Conservation (phyloP, 1,140 invertebrate species). For the Harlomillsia oculata region DNA sequence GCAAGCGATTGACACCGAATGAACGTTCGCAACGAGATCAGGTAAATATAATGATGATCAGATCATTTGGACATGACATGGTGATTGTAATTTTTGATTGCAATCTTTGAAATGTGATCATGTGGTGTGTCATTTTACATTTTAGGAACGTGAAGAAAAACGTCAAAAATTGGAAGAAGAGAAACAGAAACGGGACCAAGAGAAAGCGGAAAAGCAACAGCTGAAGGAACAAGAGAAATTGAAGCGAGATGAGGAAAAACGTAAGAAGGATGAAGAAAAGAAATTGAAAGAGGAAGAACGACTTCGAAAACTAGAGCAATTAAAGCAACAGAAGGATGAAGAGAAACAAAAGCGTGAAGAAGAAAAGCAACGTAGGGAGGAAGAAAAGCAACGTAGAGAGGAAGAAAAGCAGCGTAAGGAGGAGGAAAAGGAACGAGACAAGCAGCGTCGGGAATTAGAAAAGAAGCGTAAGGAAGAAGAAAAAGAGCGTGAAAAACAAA, state of each 20-base stretch:
- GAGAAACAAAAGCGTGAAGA: constrained; percentile 16
- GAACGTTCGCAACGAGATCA: constrained; percentile 17
- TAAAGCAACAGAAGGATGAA: neutral
- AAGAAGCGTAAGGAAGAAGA: neutral
- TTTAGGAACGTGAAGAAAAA: constrained; percentile 27
- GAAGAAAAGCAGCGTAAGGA: constrained; percentile 14
- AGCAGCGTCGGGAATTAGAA: neutral
- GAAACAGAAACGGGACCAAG: constrained; percentile 12
- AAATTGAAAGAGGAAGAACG: constrained; percentile 9
- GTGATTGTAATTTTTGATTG: neutral
- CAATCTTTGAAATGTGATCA: neutral
- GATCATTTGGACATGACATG: neutral
- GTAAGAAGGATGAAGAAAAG: constrained; percentile 19
- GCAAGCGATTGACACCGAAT: constrained; percentile 18
- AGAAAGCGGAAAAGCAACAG: constrained; percentile 9
- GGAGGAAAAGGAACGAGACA: constrained; percentile 6
- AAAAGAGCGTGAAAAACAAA: neutral
- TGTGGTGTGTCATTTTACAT: neutral
- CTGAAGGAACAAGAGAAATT: constrained; percentile 14
- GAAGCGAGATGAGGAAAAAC: constrained; percentile 6
- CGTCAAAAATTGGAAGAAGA: constrained; percentile 28
- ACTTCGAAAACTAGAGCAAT: constrained; percentile 9
- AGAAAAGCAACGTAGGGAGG: constrained; percentile 8
- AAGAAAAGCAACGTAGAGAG: constrained; percentile 13
- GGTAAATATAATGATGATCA: neutral